These are phyloP conservation scores for Ictidomys tridecemlineatus DNA, from an alignment of 2,113 vertebrate species.

Conservation along the genomic window DNA sequence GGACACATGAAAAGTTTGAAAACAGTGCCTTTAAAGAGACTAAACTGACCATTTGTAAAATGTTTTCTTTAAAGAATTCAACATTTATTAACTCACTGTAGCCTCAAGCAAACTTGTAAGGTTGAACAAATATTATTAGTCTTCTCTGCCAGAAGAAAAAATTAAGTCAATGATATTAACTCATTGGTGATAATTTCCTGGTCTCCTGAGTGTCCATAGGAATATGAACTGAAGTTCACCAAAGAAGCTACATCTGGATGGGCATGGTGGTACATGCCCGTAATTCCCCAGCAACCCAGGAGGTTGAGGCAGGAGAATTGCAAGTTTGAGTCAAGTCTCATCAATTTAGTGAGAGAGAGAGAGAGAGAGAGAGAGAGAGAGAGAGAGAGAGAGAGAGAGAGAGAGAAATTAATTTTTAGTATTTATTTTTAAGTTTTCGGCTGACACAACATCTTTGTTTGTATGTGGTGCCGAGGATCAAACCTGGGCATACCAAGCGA, in stretches of 20 bases:
- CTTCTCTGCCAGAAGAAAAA: background rate
- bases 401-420: no score
- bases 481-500: no score
- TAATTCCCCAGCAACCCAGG: no score
- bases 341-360: no score
- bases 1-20: background rate
- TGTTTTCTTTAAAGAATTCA: constrained; percentile 41
- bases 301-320: no score
- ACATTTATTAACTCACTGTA: constrained; percentile 26
- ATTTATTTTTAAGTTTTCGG: no score
- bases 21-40: background rate
- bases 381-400: no score
- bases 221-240: background rate
- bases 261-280: no score
- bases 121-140: constrained; percentile 1
- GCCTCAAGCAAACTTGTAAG: background rate
- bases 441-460: no score
- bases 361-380: no score
- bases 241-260: background rate
- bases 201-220: background rate
- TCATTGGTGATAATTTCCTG: background rate
- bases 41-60: constrained; percentile 26
- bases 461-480: no score
- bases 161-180: constrained; percentile 17
- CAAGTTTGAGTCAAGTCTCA: no score